Evolutionary conservation across 2,888 invertebrate species (phyloP), one percentile per base, ranked within the genome.

Genomic region (Rotaria sp.): DNA sequence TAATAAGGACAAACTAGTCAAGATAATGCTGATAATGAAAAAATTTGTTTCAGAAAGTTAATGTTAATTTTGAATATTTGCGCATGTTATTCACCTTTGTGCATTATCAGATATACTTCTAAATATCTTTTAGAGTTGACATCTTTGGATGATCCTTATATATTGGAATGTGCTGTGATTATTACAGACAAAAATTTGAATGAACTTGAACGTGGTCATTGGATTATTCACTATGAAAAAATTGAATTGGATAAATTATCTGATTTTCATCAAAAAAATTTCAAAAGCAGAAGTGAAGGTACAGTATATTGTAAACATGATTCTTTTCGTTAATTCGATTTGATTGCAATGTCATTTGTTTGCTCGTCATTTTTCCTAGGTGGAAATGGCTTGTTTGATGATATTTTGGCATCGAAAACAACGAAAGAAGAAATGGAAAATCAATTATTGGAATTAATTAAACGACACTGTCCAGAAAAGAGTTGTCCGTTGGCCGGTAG

Each of bases 91-190:
- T n/a, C n/a, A n/a, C n/a, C n/a, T n/a, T n/a, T n/a, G n/a, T n/a
- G n/a, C n/a, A n/a, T n/a, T n/a, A n/a, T n/a, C n/a, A n/a, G n/a
- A n/a, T n/a, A 50, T 52, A 24, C 21, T 52, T 8, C 2, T 4
- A 18, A 21, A 13, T 52, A 52, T 21, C 2, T 8, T 4, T 45
- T 86, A 55, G 86, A 86, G 94, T 95, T 98, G 96, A 95, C 96
- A 18, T 97, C 97, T 0, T 91, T 97, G 30, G 92, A 94, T 0
- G 93, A 91, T 85, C 94, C 96, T 89, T 93, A 94, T 88, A 95
- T 98, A 85, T 91, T 98, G 89, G 97, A 98, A 93, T 93, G 96
- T 86, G 95, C 96, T 0, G 95, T 96, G 90, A 90, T 97, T 50
- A 93, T 98, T 86, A 97, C 97, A 0, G 86, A 86, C 38, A 86